Evolutionary conservation across 2,797 vertebrate genomes (phyloP).

Genomic region (Kryptolebias ocellatus): DNA sequence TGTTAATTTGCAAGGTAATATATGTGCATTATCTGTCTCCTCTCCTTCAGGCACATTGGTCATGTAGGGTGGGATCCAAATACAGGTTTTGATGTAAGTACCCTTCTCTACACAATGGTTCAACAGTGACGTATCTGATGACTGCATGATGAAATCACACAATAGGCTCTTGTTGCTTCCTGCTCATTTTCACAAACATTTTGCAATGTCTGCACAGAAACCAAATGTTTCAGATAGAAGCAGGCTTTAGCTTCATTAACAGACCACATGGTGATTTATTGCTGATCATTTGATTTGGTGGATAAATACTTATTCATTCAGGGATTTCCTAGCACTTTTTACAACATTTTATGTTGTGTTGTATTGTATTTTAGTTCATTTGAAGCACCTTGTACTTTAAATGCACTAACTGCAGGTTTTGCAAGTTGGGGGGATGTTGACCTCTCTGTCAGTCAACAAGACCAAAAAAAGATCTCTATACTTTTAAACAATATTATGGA

Average conservation of each 20-base stretch:
- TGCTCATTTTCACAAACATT: conserved; percentile 41
- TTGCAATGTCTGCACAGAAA: conserved; percentile 21
- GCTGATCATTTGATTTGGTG: too few species aligned
- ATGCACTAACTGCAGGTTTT: too few species aligned
- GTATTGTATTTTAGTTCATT: too few species aligned
- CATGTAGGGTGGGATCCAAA: conserved; percentile 99
- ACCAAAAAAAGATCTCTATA: too few species aligned
- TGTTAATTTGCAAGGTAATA: conserved; percentile 16
- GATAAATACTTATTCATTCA: neutral
- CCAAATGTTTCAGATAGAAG: conserved; percentile 18
- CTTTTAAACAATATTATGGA: too few species aligned
- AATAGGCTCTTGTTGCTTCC: conserved; percentile 72
- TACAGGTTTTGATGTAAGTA: conserved; percentile 99
- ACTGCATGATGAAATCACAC: conserved; percentile 67
- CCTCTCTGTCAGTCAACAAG: too few species aligned
- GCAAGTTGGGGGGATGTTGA: too few species aligned
- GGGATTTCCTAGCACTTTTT: neutral
- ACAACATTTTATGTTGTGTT: too few species aligned
- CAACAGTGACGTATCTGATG: conserved; percentile 76
- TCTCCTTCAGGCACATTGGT: conserved; percentile 90
- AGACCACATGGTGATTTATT: too few species aligned
- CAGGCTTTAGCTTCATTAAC: neutral
- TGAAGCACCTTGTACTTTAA: too few species aligned
- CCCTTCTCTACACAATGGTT: conserved; percentile 37
- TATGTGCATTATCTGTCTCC: conserved; percentile 37